Evolutionary conservation across 2,113 vertebrate species (phyloP), one percentile per base, ranked within the genome.

Genomic region (Halcyon senegalensis): DNA sequence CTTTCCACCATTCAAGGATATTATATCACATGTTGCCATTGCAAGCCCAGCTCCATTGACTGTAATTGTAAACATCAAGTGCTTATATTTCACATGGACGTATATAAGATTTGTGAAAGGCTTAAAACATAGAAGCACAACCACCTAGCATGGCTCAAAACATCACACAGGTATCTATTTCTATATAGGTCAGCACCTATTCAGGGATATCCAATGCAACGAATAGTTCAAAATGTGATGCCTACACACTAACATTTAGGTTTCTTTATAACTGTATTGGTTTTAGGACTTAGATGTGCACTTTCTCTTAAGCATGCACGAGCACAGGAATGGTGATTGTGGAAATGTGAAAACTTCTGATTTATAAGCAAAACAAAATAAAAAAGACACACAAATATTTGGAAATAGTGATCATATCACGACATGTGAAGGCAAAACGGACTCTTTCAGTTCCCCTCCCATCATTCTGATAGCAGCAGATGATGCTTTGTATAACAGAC

Each of bases 11-110:
- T 99, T 99, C 82, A 99, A 97, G 94, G 99, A 99, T 82, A 99
- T 99, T 94, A 99, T 99, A 97, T 99, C 99, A 97, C 99, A 99
- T 0, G 99, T 99, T 46, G 99, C 99, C 99, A 99, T 99, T 72
- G 99, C 99, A 35, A 99, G 98, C 5, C 99, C 99, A 13, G 99
- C 99, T 64, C 99, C 99, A 84, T 99, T 99, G 64, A 99, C 99
- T 99, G 97, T 20, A 94, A 97, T 63, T 43, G 85, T n/a, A 97
- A 96, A 93, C 27, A 55, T 11, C 12, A 77, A 46, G 53, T 8
- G 18, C 43, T 85, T 87, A 8, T 10, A 84, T 67, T 83, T 84
- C 87, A 73, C 17, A 37, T 3, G 10, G 25, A 56, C 62, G 17
- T 27, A 59, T 18, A 1, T 3, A 7, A 66, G 17, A 73, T 35